Conservation (phyloP, 2,888 invertebrate genomes). For the Spisula subtruncata region DNA sequence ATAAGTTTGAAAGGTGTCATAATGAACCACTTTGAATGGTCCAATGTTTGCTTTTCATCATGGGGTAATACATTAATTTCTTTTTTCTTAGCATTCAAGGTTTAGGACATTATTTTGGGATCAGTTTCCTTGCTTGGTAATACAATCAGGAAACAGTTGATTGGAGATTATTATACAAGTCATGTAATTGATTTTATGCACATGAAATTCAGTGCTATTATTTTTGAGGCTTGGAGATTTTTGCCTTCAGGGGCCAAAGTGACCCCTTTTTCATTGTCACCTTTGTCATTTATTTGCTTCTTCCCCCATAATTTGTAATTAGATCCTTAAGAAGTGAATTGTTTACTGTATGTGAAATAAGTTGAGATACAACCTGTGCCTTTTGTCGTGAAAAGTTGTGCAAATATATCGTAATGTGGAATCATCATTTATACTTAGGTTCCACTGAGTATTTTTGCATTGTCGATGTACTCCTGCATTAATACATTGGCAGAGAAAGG, state of each 20-base stretch:
- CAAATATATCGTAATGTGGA: constrained; percentile 5
- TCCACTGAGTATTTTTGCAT: too few species aligned
- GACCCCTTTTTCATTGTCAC: not conserved
- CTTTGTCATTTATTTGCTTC: not conserved
- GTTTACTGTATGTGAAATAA: not conserved
- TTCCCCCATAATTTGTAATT: not conserved
- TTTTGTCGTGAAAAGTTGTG: constrained; percentile 10
- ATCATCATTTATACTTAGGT: not conserved
- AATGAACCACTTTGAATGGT: not conserved
- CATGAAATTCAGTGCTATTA: not conserved
- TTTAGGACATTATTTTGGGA: not conserved
- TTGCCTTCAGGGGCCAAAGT: not conserved
- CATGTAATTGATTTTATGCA: not conserved
- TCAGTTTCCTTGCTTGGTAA: not conserved
- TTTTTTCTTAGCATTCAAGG: not conserved
- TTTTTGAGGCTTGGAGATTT: not conserved
- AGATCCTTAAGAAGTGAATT: not conserved
- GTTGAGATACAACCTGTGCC: not conserved
- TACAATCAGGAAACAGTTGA: not conserved
- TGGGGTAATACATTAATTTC: not conserved
- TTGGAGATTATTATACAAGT: not conserved
- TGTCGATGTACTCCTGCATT: too few species aligned
- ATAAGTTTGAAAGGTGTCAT: too few species aligned
- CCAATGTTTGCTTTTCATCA: not conserved
- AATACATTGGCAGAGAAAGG: too few species aligned